A percentile compares a stretch with the other conserved stretches of the same genome.
Conservation (phyloP, 2,888 invertebrate species). For the Bugulina stolonifera region DNA sequence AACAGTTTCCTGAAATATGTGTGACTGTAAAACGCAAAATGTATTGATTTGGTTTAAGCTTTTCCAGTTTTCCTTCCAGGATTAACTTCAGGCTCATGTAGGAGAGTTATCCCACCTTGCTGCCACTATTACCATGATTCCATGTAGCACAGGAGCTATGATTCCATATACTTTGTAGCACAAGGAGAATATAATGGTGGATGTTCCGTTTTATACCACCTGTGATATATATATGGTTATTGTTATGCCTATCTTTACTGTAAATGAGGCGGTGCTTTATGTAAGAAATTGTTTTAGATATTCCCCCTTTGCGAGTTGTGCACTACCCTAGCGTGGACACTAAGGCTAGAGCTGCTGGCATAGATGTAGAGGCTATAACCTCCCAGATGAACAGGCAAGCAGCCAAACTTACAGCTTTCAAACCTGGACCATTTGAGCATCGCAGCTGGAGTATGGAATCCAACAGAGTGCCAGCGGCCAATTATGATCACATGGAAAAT, state of each 20-base stretch:
- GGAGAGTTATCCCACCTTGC: too few species aligned
- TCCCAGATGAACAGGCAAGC: conserved; percentile 22
- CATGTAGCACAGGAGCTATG: too few species aligned
- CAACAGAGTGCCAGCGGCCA: conserved; percentile 39
- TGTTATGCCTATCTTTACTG: not conserved
- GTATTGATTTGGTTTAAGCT: too few species aligned
- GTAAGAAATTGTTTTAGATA: conserved; percentile 32
- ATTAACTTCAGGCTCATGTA: too few species aligned
- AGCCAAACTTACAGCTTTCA: conserved; percentile 36
- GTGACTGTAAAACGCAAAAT: too few species aligned
- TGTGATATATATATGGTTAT: too few species aligned
- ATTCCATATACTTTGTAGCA: too few species aligned
- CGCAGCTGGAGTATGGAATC: conserved; percentile 38
- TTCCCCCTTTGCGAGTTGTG: conserved; percentile 46
- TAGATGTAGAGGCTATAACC: not conserved
- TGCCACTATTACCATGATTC: too few species aligned
- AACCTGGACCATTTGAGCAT: conserved; percentile 38
- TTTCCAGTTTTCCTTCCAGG: too few species aligned
- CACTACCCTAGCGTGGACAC: conserved; percentile 45
- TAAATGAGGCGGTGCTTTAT: not conserved
- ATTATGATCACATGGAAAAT: conserved; percentile 40
- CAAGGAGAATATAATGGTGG: too few species aligned
- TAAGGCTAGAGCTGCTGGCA: conserved; percentile 36
- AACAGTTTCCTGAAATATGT: too few species aligned
- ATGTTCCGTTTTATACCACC: not conserved